Conservation (phyloP, 2,888 invertebrate species). For the Dusona sp. region DNA sequence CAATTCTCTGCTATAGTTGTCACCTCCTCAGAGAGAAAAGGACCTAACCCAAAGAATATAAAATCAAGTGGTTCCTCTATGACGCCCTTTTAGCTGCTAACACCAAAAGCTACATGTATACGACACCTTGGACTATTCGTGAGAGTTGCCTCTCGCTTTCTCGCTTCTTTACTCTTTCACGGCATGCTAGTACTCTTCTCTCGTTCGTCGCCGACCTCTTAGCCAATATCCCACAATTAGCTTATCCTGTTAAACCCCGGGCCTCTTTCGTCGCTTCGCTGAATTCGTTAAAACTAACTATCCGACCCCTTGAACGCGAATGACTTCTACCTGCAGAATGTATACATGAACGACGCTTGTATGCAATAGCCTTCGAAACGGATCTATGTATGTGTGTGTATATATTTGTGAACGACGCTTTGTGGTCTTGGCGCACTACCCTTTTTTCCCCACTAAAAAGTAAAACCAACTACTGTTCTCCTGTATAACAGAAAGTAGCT, state of each 20-base stretch:
- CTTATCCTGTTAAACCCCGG: constrained; percentile 84
- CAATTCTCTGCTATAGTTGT: constrained; percentile 41
- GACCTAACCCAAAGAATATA: background rate
- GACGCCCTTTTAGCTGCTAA: constrained; percentile 22
- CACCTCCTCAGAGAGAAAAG: constrained; percentile 8
- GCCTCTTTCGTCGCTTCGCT: constrained; percentile 79
- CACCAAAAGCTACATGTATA: background rate
- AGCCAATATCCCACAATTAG: constrained; percentile 85
- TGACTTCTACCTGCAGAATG: constrained; percentile 45
- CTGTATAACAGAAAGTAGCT: constrained; percentile 12
- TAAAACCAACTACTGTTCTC: constrained; percentile 26
- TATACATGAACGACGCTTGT: background rate
- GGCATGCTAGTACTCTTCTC: constrained; percentile 71
- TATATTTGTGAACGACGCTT: constrained; percentile 50
- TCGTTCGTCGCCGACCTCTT: constrained; percentile 80
- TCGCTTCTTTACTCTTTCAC: constrained; percentile 72
- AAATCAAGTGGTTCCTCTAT: background rate
- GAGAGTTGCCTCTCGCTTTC: constrained; percentile 59
- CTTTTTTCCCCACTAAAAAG: constrained; percentile 46
- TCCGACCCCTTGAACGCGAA: constrained; percentile 44
- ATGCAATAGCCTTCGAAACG: background rate
- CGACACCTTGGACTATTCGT: constrained; percentile 19
- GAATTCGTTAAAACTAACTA: constrained; percentile 82
- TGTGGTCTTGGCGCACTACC: constrained; percentile 49
- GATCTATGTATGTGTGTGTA: background rate